Evolutionary conservation across 1,140 invertebrate species (phyloP).

Genomic region (Rhizoglyphus robini): DNA sequence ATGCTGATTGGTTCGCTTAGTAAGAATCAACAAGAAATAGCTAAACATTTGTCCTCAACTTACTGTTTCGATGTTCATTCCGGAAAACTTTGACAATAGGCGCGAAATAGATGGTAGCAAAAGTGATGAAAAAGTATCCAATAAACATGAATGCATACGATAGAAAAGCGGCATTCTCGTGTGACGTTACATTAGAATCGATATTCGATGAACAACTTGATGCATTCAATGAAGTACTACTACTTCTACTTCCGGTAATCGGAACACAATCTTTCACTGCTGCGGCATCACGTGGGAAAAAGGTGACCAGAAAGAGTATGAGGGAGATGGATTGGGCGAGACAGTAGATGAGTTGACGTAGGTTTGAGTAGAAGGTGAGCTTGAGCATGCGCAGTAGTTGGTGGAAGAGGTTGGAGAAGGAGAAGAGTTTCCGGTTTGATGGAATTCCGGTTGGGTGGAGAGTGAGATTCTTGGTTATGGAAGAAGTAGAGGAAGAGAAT

Average conservation of each 20-base stretch:
- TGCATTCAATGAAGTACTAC: not conserved
- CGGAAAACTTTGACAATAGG: slow-evolving; percentile 6
- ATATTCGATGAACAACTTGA: not conserved
- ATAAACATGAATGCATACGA: not conserved
- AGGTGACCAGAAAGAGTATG: not conserved
- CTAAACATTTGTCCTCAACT: too few relatives aligned
- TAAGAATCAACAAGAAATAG: too few relatives aligned
- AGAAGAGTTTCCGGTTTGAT: not conserved
- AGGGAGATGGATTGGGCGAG: not conserved
- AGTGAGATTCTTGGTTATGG: not conserved
- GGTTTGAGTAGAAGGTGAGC: not conserved
- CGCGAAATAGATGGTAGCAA: not conserved
- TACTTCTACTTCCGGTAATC: too few relatives aligned
- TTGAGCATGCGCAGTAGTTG: not conserved
- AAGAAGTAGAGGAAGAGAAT: too few relatives aligned
- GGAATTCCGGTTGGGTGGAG: not conserved
- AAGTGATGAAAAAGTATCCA: not conserved
- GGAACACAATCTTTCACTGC: not conserved
- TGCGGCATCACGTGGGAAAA: not conserved
- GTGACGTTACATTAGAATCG: not conserved
- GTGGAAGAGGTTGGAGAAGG: not conserved
- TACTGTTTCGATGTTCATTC: slow-evolving; percentile 10
- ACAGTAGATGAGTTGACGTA: not conserved
- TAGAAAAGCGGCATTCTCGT: not conserved
- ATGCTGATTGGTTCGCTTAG: too few relatives aligned